Conservation (phyloP, 2,113 vertebrate genomes). For the Amblyornis subalaris region DNA sequence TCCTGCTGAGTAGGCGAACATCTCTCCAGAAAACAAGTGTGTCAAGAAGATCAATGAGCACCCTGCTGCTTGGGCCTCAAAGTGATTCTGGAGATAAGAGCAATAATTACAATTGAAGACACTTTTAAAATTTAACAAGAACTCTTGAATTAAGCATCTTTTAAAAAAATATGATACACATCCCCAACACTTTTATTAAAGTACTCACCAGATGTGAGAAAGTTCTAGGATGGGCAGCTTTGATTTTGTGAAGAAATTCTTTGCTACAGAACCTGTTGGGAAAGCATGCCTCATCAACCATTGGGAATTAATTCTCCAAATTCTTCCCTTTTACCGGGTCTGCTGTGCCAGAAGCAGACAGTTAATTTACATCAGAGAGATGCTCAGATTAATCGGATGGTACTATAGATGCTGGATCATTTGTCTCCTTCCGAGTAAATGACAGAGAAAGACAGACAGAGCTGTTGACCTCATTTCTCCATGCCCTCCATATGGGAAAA, state of each 20-base stretch:
- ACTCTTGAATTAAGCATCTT: neutral
- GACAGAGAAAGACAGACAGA: neutral
- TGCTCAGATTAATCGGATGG: neutral
- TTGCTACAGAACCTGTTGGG: slow-evolving; percentile 86
- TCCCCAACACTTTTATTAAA: neutral
- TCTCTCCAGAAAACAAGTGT: slow-evolving; percentile 27
- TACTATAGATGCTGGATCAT: neutral
- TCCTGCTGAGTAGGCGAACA: neutral
- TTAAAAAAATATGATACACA: neutral
- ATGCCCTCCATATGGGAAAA: neutral
- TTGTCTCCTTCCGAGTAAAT: neutral
- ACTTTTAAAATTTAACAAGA: slow-evolving; percentile 13
- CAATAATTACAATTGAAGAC: slow-evolving; percentile 26
- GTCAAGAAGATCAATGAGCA: slow-evolving; percentile 7
- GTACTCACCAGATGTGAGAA: slow-evolving; percentile 92
- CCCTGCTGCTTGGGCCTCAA: slow-evolving; percentile 22
- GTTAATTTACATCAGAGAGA: neutral
- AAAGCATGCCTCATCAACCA: neutral
- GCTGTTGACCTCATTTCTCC: slow-evolving; percentile 21
- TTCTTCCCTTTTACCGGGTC: neutral
- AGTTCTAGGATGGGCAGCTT: slow-evolving; percentile 94
- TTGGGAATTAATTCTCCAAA: neutral
- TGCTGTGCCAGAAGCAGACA: neutral
- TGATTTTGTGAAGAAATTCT: slow-evolving; percentile 98
- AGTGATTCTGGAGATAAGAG: slow-evolving; percentile 25